These are phyloP conservation scores for Sinotaia quadrata DNA, from an alignment of 2,888 invertebrate genomes.

Conservation along the genomic window DNA sequence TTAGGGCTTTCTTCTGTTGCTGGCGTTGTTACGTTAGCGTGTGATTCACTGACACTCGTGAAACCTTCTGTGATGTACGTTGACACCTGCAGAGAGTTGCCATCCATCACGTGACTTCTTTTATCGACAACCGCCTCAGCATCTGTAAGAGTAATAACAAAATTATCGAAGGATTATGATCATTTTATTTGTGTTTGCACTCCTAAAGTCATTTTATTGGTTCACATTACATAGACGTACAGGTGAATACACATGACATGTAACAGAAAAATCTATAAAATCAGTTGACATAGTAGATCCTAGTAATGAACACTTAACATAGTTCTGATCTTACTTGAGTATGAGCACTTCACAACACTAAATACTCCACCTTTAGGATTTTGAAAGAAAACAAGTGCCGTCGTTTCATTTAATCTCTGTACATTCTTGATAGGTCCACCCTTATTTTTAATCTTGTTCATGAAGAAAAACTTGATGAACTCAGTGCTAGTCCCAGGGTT, in stretches of 20 bases:
- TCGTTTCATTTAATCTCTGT: not conserved
- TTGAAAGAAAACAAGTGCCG: constrained; percentile 16
- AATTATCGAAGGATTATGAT: not conserved
- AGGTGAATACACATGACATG: not conserved
- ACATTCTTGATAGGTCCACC: constrained; percentile 11
- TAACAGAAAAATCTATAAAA: not conserved
- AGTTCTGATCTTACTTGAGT: too few species aligned
- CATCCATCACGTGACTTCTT: not conserved
- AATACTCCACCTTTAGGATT: constrained; percentile 7
- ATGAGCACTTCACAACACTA: too few species aligned
- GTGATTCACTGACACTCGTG: not conserved
- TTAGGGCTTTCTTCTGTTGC: too few species aligned
- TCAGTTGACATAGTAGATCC: not conserved
- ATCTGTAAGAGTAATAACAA: constrained; percentile 4
- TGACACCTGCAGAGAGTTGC: not conserved
- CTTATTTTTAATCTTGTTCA: constrained; percentile 10
- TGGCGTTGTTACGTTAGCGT: too few species aligned
- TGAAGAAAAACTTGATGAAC: not conserved
- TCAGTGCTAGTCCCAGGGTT: not conserved
- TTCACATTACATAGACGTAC: not conserved
- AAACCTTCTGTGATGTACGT: not conserved
- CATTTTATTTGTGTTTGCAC: not conserved
- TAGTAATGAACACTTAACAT: too few species aligned
- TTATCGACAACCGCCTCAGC: constrained; percentile 16
- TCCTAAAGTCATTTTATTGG: not conserved